phyloP scores from a whole-genome alignment of 2,797 vertebrate genomes.

The Sciurus vulgaris region DNA sequence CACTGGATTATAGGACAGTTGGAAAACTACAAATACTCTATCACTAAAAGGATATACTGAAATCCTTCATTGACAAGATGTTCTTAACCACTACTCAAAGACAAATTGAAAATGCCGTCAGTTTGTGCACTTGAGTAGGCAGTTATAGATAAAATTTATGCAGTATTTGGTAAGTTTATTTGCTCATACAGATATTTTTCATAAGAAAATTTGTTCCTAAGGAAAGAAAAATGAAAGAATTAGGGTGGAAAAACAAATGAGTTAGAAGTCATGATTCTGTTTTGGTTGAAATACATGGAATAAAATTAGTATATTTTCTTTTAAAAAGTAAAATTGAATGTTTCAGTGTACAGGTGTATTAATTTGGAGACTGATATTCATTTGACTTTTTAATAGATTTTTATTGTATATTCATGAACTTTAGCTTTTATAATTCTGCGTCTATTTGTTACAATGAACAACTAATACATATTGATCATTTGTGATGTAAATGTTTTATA shows the following conservation, averaged over 20 bases:
- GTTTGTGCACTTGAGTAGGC: slow-evolving; percentile 70
- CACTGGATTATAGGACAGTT: neutral
- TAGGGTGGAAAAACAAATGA: slow-evolving; percentile 72
- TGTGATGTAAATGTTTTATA: neutral
- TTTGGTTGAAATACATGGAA: slow-evolving; percentile 77
- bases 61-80: slow-evolving; percentile 53
- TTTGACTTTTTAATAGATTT: slow-evolving; percentile 10
- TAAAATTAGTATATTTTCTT: slow-evolving; percentile 80
- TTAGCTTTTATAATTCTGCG: neutral
- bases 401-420: neutral
- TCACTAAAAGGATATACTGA: slow-evolving; percentile 58
- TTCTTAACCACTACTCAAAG: slow-evolving; percentile 67
- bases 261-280: slow-evolving; percentile 67
- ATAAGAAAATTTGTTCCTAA: slow-evolving; percentile 77
- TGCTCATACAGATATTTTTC: slow-evolving; percentile 78
- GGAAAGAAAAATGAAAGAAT: slow-evolving; percentile 57
- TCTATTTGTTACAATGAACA: neutral
- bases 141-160: slow-evolving; percentile 78
- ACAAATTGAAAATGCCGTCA: slow-evolving; percentile 73
- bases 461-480: neutral
- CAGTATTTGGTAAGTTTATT: slow-evolving; percentile 80
- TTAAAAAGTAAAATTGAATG: slow-evolving; percentile 75
- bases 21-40: neutral
- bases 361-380: neutral
- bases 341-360: slow-evolving; percentile 72